These are phyloP conservation scores for Paracyprichromis sp. DNA, from an alignment of 2,113 vertebrate genomes.

Conservation along the genomic window DNA sequence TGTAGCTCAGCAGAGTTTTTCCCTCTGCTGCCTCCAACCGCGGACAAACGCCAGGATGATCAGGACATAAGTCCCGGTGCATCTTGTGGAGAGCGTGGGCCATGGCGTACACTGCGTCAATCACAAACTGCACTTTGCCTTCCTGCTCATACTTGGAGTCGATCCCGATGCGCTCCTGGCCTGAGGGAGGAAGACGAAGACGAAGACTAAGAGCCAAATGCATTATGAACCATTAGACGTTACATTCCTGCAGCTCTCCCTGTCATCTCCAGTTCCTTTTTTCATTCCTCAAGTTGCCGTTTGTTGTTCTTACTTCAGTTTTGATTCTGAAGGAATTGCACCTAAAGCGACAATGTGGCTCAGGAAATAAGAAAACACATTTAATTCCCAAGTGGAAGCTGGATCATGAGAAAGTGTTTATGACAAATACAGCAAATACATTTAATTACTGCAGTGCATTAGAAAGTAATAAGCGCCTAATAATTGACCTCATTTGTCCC, in stretches of 20 bases:
- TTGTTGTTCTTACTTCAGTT: neutral
- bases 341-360: conserved; percentile 3
- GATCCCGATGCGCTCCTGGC: conserved; percentile 68
- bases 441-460: conserved; percentile 12
- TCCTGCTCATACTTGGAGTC: conserved; percentile 71
- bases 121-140: conserved; percentile 73
- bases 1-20: conserved; percentile 67
- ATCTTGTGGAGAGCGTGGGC: conserved; percentile 71
- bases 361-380: conserved; percentile 15
- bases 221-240: conserved; percentile 3
- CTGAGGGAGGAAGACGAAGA: conserved; percentile 16
- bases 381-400: conserved; percentile 25
- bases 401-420: conserved; percentile 30
- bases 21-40: conserved; percentile 67
- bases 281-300: neutral
- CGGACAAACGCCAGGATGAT: conserved; percentile 58
- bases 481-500: conserved; percentile 20
- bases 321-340: conserved; percentile 5
- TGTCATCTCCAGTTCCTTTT: neutral
- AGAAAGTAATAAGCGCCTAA: conserved; percentile 1
- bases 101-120: conserved; percentile 68
- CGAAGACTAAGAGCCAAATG: neutral
- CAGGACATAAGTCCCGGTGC: conserved; percentile 67
- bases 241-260: neutral
- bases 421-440: conserved; percentile 3